Conservation (phyloP, 2,888 invertebrate genomes). For the Mesorhabditis spiculigera region DNA sequence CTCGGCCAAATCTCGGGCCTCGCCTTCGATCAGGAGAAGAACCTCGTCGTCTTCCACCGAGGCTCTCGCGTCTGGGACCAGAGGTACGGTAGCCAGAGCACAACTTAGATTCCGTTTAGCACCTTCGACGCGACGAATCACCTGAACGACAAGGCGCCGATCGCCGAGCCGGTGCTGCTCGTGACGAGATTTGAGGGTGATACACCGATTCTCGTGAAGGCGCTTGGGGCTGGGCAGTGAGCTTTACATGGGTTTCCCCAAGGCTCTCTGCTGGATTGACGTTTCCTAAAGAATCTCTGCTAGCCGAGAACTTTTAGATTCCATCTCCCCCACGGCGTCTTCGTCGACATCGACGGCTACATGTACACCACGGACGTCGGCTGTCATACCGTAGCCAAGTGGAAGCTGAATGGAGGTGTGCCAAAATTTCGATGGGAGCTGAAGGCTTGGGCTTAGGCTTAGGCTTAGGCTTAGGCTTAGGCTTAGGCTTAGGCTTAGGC, state of each 20-base stretch:
- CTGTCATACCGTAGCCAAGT: constrained; percentile 75
- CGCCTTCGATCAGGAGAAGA: constrained; percentile 73
- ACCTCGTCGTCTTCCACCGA: constrained; percentile 81
- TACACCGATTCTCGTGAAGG: constrained; percentile 24
- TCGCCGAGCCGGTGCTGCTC: constrained; percentile 39
- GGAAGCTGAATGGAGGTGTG: constrained; percentile 26
- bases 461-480: too few relatives aligned
- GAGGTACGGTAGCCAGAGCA: constrained; percentile 21
- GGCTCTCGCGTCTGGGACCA: constrained; percentile 75
- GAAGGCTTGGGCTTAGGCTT: too few relatives aligned
- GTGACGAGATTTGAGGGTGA: constrained; percentile 35
- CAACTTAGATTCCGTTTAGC: constrained; percentile 20
- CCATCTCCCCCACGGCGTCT: constrained; percentile 92
- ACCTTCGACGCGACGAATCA: constrained; percentile 51
- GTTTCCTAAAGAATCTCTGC: too few relatives aligned
- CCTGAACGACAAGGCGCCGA: constrained; percentile 42
- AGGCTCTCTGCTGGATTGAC: too few relatives aligned
- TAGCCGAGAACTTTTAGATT: constrained; percentile 66
- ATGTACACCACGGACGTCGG: constrained; percentile 94
- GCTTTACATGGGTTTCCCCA: background rate
- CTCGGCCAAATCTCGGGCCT: constrained; percentile 76
- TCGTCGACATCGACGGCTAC: constrained; percentile 79
- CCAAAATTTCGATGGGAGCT: too few relatives aligned
- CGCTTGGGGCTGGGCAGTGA: constrained; percentile 27
- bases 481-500: too few relatives aligned